A percentile compares a stretch with the other conserved stretches of the same genome.
Conservation (phyloP, 1,140 invertebrate species). For the Tetranychus urticae region DNA sequence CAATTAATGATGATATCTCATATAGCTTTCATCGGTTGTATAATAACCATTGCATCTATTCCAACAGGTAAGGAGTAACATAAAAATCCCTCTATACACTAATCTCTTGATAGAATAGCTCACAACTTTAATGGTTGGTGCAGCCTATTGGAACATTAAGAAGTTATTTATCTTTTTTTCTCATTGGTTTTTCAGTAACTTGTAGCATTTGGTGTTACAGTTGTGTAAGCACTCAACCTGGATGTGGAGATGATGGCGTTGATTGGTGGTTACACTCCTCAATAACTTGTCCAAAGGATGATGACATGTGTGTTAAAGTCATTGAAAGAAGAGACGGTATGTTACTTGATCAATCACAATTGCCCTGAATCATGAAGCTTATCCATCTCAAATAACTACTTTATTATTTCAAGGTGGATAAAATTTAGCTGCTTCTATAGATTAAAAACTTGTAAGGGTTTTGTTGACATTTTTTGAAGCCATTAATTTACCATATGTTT, state of each 20-base stretch:
- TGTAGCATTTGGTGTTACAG: conserved; percentile 43
- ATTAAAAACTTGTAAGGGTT: neutral
- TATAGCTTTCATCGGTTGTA: no score
- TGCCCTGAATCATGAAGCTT: no score
- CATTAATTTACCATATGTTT: neutral
- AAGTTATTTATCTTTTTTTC: no score
- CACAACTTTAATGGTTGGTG: no score
- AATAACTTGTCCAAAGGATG: conserved; percentile 45
- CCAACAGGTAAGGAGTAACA: no score
- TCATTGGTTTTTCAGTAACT: no score
- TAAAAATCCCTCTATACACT: neutral
- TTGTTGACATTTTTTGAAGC: no score
- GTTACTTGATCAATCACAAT: neutral
- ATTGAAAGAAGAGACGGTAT: conserved; percentile 58
- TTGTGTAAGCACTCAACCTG: conserved; percentile 65
- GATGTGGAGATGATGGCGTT: conserved; percentile 47
- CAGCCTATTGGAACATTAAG: no score
- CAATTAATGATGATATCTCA: no score
- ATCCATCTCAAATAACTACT: no score
- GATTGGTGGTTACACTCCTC: conserved; percentile 58
- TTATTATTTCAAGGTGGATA: no score
- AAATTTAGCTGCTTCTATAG: neutral
- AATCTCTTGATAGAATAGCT: neutral
- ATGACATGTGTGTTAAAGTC: conserved; percentile 75
- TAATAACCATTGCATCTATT: no score